Evolutionary conservation across 2,113 vertebrate species (phyloP).

Genomic region (Crocuta crocuta): DNA sequence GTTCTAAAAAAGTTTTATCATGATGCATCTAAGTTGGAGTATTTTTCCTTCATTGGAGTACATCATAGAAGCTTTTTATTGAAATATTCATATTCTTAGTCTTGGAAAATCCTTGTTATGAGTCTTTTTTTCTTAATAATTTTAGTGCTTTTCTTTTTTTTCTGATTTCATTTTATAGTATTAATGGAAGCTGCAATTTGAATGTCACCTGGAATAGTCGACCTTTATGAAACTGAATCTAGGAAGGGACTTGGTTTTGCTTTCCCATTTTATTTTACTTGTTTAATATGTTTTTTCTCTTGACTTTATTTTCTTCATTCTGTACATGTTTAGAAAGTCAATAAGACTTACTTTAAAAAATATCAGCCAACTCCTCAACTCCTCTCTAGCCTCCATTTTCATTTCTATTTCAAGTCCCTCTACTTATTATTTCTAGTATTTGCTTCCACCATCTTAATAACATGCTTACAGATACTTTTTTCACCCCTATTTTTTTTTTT

Average conservation of each 20-base stretch:
- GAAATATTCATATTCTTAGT: not conserved
- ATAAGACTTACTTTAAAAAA: not conserved
- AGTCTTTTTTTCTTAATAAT: not conserved
- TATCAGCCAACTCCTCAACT: not conserved
- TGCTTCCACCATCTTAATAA: not conserved
- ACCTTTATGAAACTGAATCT: not conserved
- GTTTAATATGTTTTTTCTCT: not conserved
- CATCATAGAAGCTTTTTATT: not conserved
- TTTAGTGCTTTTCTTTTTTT: not conserved
- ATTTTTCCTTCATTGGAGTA: not conserved
- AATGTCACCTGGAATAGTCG: not conserved
- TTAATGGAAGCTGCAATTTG: not conserved
- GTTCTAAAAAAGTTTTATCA: not conserved
- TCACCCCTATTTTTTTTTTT: not conserved
- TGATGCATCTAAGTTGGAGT: not conserved
- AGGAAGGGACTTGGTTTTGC: not conserved
- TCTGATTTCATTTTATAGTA: not conserved
- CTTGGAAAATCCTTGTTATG: not conserved
- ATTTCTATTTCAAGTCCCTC: constrained; percentile 11
- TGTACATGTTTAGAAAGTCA: constrained; percentile 1
- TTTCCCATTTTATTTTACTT: not conserved
- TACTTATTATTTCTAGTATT: constrained; percentile 13
- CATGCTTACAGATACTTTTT: not conserved
- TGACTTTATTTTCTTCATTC: constrained; percentile 1
- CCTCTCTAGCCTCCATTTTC: not conserved